These are phyloP conservation scores for Dascyllus trimaculatus DNA, from an alignment of 2,113 vertebrate species.

Conservation along the genomic window DNA sequence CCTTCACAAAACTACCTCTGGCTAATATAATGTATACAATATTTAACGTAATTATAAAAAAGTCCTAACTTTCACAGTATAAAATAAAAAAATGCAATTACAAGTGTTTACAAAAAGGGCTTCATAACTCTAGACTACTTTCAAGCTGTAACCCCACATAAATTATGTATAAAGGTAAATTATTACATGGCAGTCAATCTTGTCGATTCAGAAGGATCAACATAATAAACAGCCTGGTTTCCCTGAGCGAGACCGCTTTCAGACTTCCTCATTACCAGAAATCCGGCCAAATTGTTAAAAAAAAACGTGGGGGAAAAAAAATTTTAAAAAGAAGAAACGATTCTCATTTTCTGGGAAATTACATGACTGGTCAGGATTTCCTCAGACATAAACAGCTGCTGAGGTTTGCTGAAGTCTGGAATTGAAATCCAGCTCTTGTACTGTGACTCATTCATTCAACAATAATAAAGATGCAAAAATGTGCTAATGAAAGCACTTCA, in stretches of 20 bases:
- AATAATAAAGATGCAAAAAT: background rate
- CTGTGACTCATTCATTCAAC: conserved; percentile 44
- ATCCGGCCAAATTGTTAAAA: background rate
- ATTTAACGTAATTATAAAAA: too few species aligned
- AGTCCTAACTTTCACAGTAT: background rate
- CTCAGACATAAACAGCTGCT: conserved; percentile 29
- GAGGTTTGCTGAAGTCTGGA: conserved; percentile 21
- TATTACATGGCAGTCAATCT: background rate
- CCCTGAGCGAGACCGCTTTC: background rate
- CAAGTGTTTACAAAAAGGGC: background rate
- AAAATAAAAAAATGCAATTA: background rate
- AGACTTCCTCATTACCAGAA: conserved; percentile 53
- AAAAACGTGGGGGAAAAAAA: background rate
- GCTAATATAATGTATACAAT: too few species aligned
- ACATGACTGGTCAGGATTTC: conserved; percentile 43
- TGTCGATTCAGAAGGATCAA: background rate
- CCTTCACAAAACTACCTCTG: too few species aligned
- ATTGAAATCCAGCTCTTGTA: conserved; percentile 8
- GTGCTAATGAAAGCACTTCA: conserved; percentile 25
- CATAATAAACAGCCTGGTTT: conserved; percentile 6
- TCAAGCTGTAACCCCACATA: background rate
- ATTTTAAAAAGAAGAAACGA: conserved; percentile 18
- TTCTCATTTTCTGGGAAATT: conserved; percentile 27
- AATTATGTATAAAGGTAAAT: too few species aligned
- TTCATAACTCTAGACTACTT: background rate